phyloP scores from a whole-genome alignment of 2,797 vertebrate species.

The Sebastolobus alascanus region DNA sequence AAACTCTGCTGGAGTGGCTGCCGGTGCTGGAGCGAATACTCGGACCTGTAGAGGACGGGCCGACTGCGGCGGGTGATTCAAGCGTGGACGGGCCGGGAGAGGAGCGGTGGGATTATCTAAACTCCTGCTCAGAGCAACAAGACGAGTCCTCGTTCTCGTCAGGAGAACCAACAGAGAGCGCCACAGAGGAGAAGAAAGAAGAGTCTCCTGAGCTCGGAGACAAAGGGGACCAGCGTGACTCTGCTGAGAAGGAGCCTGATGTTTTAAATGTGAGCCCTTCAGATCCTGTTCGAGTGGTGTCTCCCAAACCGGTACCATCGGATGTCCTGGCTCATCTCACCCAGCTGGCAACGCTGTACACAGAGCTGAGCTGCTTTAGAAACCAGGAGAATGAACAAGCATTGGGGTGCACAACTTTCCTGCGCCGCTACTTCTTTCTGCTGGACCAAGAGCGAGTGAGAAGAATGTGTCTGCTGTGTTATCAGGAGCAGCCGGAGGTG shows the following conservation, averaged over 20 bases:
- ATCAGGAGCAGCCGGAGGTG: slow-evolving; percentile 80
- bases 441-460: slow-evolving; percentile 91
- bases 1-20: slow-evolving; percentile 89
- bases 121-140: slow-evolving; percentile 51
- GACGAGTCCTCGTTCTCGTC: slow-evolving; percentile 37
- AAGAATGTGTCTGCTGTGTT: slow-evolving; percentile 88
- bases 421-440: slow-evolving; percentile 92
- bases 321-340: slow-evolving; percentile 84
- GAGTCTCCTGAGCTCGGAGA: slow-evolving; percentile 21
- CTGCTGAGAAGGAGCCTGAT: slow-evolving; percentile 21
- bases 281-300: slow-evolving; percentile 77
- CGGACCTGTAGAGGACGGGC: slow-evolving; percentile 53
- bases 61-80: slow-evolving; percentile 14
- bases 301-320: slow-evolving; percentile 81
- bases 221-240: slow-evolving; percentile 44
- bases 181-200: slow-evolving; percentile 35
- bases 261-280: slow-evolving; percentile 22
- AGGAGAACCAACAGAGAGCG: slow-evolving; percentile 39
- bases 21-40: slow-evolving; percentile 84
- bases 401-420: slow-evolving; percentile 78
- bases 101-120: slow-evolving; percentile 53
- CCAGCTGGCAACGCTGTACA: slow-evolving; percentile 89
- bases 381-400: slow-evolving; percentile 33
- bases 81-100: slow-evolving; percentile 43
- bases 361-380: slow-evolving; percentile 87